A percentile compares a stretch with the other conserved stretches of the same genome.
Evolutionary conservation across 2,888 invertebrate genomes (phyloP).

Genomic region (Polyploca ridens): DNA sequence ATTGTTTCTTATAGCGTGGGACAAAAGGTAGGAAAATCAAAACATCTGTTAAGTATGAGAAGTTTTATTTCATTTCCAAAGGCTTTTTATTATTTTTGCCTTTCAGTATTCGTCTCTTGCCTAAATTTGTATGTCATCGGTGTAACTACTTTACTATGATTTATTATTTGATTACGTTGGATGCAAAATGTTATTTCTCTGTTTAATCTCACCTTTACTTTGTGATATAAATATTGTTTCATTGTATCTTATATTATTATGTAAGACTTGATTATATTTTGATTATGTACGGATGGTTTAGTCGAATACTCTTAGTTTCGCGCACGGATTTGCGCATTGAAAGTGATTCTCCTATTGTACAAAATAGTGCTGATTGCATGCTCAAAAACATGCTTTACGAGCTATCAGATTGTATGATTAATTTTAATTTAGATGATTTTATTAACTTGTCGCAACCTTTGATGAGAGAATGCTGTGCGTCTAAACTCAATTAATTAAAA

Average conservation of each 20-base stretch:
- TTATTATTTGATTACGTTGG: constrained; percentile 27
- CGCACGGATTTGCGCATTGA: background rate
- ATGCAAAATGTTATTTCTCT: constrained; percentile 36
- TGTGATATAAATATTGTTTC: constrained; percentile 55
- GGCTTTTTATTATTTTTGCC: background rate
- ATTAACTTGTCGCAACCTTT: background rate
- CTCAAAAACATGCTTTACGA: background rate
- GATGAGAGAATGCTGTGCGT: background rate
- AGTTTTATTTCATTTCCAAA: constrained; percentile 14
- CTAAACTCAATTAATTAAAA: background rate
- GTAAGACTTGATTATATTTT: constrained; percentile 2
- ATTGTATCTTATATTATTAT: constrained; percentile 21
- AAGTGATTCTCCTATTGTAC: background rate
- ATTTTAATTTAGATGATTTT: background rate
- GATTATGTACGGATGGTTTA: constrained; percentile 4
- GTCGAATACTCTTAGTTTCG: constrained; percentile 12
- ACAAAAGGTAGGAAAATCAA: background rate
- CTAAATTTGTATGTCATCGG: constrained; percentile 22
- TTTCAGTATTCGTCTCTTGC: constrained; percentile 26
- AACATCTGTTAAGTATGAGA: constrained; percentile 17
- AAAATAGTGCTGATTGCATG: constrained; percentile 4
- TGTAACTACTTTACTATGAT: background rate
- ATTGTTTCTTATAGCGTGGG: background rate
- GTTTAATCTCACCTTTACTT: constrained; percentile 57
- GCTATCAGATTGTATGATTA: too few relatives aligned